These are phyloP conservation scores for Allobates femoralis DNA, from an alignment of 2,797 vertebrate genomes.

Conservation along the genomic window DNA sequence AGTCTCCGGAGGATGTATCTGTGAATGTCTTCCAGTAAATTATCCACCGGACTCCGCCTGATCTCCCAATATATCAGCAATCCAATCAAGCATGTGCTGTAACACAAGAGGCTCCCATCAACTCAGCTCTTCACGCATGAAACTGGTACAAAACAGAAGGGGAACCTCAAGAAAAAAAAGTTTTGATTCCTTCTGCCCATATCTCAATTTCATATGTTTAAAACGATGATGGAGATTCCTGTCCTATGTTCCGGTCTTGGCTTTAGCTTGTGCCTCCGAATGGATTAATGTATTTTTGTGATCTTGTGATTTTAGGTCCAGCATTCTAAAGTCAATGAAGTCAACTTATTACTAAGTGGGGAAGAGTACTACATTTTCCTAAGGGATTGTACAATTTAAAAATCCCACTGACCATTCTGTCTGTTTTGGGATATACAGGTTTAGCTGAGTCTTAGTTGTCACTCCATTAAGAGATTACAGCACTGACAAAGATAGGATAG, in stretches of 20 bases:
- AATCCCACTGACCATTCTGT: too few relatives aligned
- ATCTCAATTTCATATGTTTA: neutral
- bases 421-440: too few relatives aligned
- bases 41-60: slow-evolving; percentile 19
- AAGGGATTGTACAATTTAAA: too few relatives aligned
- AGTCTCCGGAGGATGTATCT: slow-evolving; percentile 10
- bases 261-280: neutral
- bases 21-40: slow-evolving; percentile 39
- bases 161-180: neutral
- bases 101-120: slow-evolving; percentile 23
- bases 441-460: too few relatives aligned
- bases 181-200: too few relatives aligned
- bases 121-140: neutral
- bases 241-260: neutral
- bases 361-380: too few relatives aligned
- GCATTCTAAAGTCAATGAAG: too few relatives aligned
- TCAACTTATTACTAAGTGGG: too few relatives aligned
- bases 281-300: neutral
- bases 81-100: slow-evolving; percentile 5
- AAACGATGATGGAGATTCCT: neutral
- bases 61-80: slow-evolving; percentile 40
- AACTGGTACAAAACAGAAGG: slow-evolving; percentile 12
- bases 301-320: neutral
- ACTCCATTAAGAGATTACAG: too few relatives aligned
- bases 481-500: too few relatives aligned